phyloP scores from a whole-genome alignment of 53 echinoderm and acorn worm genomes.

The Actinopyga echinites region DNA sequence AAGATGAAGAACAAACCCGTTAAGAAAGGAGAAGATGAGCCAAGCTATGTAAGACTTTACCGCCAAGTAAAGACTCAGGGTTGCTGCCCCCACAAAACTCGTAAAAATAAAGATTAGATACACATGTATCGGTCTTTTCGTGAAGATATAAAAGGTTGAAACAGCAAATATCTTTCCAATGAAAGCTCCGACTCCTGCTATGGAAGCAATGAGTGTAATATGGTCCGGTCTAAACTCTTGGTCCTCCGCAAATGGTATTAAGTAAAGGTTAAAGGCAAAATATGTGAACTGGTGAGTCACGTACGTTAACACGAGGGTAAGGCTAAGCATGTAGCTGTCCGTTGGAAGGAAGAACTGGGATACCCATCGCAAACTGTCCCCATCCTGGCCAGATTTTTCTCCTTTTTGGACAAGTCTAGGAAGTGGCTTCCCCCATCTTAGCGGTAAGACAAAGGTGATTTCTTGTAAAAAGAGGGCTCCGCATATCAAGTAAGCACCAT shows the following conservation, averaged over 20 bases:
- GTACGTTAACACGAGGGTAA: not conserved
- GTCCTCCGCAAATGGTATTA: not conserved
- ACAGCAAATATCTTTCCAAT: not conserved
- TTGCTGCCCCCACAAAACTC: not conserved
- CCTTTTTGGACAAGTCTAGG: not conserved
- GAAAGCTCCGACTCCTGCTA: not conserved
- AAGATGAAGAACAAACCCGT: not conserved
- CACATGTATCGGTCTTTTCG: not conserved
- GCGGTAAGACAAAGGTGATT: too few species aligned
- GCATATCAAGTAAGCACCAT: not conserved
- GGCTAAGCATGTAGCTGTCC: not conserved
- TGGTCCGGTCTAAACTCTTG: not conserved
- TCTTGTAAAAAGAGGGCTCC: not conserved
- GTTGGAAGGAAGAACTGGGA: not conserved
- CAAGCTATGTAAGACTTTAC: not conserved
- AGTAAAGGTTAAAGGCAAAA: conserved; percentile 27
- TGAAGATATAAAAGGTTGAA: not conserved
- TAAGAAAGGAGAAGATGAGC: not conserved
- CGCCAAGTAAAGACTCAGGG: not conserved
- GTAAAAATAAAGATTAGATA: not conserved
- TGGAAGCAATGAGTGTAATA: conserved; percentile 2
- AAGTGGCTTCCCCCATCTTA: not conserved
- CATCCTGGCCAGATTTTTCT: not conserved
- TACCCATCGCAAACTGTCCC: not conserved
- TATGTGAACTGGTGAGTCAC: conserved; percentile 2